Percentiles rank a stretch among this genome's conserved stretches.
These are phyloP conservation scores for Rhinichthys osculus DNA, from an alignment of 2,797 vertebrate genomes.

Conservation along the genomic window DNA sequence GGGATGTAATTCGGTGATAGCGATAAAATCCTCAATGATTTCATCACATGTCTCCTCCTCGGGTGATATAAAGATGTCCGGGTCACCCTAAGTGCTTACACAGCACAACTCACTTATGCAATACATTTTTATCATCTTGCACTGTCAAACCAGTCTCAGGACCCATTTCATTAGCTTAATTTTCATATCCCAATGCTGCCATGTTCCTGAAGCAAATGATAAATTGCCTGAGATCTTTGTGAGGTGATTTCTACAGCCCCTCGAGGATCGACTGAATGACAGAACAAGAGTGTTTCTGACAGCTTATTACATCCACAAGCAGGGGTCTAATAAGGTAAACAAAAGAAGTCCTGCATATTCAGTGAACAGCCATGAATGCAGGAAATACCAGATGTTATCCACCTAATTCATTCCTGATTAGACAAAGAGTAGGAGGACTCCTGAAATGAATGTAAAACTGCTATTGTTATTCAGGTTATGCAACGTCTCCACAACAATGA, in stretches of 20 bases:
- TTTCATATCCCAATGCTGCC: slow-evolving; percentile 74
- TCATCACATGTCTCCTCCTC: slow-evolving; percentile 18
- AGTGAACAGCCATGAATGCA: slow-evolving; percentile 12
- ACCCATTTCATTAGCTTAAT: slow-evolving; percentile 73
- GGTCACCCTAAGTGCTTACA: slow-evolving; percentile 43
- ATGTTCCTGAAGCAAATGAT: slow-evolving; percentile 67
- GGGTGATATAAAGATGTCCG: slow-evolving; percentile 17
- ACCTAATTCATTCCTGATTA: slow-evolving; percentile 27
- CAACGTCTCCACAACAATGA: neutral
- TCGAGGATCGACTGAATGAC: slow-evolving; percentile 13
- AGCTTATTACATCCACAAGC: slow-evolving; percentile 47
- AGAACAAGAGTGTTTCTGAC: slow-evolving; percentile 50
- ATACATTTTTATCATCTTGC: slow-evolving; percentile 68
- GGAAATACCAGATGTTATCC: slow-evolving; percentile 36
- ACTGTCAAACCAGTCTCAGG: slow-evolving; percentile 67
- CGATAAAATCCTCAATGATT: slow-evolving; percentile 35
- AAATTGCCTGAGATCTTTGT: slow-evolving; percentile 66
- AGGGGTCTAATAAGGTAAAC: slow-evolving; percentile 47
- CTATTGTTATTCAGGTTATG: slow-evolving; percentile 30
- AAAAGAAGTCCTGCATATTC: slow-evolving; percentile 40
- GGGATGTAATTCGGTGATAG: slow-evolving; percentile 22
- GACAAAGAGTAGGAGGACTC: neutral
- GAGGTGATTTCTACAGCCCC: slow-evolving; percentile 56
- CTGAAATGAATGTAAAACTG: slow-evolving; percentile 3
- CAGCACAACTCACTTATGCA: slow-evolving; percentile 64